Evolutionary conservation across 1,140 invertebrate species (phyloP), one percentile per base, ranked within the genome.

Genomic region (Mactra quadrangularis): DNA sequence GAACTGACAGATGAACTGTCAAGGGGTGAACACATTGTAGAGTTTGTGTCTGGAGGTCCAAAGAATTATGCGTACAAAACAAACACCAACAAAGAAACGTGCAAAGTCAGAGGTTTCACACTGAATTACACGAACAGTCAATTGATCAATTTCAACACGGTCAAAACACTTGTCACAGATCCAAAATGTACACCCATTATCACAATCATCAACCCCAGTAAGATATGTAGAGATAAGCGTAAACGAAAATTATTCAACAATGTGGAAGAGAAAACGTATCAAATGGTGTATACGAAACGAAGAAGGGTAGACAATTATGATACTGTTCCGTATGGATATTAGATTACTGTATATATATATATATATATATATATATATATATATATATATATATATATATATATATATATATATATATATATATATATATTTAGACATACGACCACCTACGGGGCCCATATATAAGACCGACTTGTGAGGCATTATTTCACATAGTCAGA

Each of bases 61-160:
- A 87, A 87, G 50, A 72, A 84, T 27, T 86, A 86, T 22, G 59
- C 82, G 0, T 86, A 86, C 50, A 77, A 74, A 52, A 87, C 86
- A 25, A 22, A 15, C 0, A 35, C 55, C 11, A 66, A 66, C 0
- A 72, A 77, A 53, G 60, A 78, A 19, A 33, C 53, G 1, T 84
- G 82, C 17, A 87, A 87, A 64, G 76, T 87, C 27, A 45, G 75
- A 57, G 85, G 86, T 7, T 86, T 87, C 68, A 71, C 62, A 15
- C 45, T 85, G 50, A 86, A 81, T 64, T 79, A 75, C 27, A 60
- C 29, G 19, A 86, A 83, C 35, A 47, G 41, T 31, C 35, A 53
- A 59, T 22, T 79, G 25, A 57, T 86, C 3, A 85, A 85, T 31
- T 82, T 85, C 31, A 41, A 70, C 6, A 71, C 50, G 27, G 50